Conservation (phyloP, 2,888 invertebrate species). For the Thecophora atra region DNA sequence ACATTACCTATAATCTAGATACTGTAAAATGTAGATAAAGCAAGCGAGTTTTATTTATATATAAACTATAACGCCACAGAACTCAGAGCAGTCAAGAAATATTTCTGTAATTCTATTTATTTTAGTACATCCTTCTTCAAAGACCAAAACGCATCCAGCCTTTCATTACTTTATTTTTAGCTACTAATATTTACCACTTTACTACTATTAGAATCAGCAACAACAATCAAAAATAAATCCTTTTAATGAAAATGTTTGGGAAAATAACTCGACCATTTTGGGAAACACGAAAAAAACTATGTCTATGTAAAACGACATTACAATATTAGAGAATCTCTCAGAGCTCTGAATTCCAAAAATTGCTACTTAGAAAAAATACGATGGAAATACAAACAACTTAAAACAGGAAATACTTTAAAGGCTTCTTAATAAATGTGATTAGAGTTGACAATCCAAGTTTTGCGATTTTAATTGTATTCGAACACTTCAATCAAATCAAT, state of each 20-base stretch:
- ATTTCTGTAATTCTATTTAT: no score
- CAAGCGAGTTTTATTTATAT: not conserved
- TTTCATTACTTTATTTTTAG: slow-evolving; percentile 62
- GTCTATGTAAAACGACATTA: not conserved
- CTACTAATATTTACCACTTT: not conserved
- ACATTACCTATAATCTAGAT: not conserved
- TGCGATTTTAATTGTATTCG: slow-evolving; percentile 19
- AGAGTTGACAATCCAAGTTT: slow-evolving; percentile 62
- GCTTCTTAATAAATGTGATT: slow-evolving; percentile 60
- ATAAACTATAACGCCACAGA: no score
- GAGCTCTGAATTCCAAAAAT: not conserved
- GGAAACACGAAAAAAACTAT: not conserved
- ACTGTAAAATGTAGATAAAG: not conserved
- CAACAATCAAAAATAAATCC: slow-evolving; percentile 35
- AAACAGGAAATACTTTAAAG: slow-evolving; percentile 32
- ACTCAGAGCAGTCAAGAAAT: no score
- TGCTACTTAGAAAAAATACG: not conserved
- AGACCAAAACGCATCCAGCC: slow-evolving; percentile 44
- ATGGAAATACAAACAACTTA: slow-evolving; percentile 6
- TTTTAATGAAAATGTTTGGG: slow-evolving; percentile 37
- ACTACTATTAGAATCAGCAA: not conserved
- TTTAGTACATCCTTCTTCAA: not conserved
- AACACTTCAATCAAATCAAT: slow-evolving; percentile 16
- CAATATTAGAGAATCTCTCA: not conserved
- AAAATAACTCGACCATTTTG: slow-evolving; percentile 34